Base-by-base conservation (phyloP, 2,113 vertebrate species). In the Nansenia antarctica region DNA sequence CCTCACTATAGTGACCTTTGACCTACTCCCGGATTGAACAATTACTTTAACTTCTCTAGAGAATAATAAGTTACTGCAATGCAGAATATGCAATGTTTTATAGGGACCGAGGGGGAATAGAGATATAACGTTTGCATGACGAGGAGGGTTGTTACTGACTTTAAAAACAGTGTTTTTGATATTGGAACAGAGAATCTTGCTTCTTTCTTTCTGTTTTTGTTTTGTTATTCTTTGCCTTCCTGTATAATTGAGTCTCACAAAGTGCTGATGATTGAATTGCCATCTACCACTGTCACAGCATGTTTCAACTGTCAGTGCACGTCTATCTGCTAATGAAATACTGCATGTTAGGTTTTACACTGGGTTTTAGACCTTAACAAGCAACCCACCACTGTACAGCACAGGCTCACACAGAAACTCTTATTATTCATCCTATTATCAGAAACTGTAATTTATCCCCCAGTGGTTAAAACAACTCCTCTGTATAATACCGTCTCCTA, bases 21-120 rank as follows among this genome's bases (percentile, higher is more conserved):
- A 67, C 77, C 86, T 83, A 86, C 86, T 30, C 27, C 54, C 15
- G 12, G 88, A 89, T 88, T 80, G 77, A 85, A 89, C 67, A 45
- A 85, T 85, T 83, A 85, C 81, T 80, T 91, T 84, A 15, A 90
- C 86, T 92, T 93, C 91, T 92, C 91, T 91, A 92, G 91, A 92
- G 90, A 92, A 93, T 88, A 88, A 81, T 78, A 80, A 89, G 87
- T 93, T 91, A 86, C 91, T 93, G 90, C 91, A 93, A 91, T 93
- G 91, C 91, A 93, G 91, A 89, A 90, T 90, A 90, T 87, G 87
- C 89, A 87, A 89, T 84, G 76, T 89, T 90, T 85, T 89, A 74
- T 87, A 85, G 72, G 76, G 81, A 70, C 55, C 29, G 73, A 80
- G 77, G 85, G 80, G 76, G 53, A 62, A 77, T 70, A 74, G 68